phyloP scores from a whole-genome alignment of 2,888 invertebrate genomes.

The Tanypteryx hageni region DNA sequence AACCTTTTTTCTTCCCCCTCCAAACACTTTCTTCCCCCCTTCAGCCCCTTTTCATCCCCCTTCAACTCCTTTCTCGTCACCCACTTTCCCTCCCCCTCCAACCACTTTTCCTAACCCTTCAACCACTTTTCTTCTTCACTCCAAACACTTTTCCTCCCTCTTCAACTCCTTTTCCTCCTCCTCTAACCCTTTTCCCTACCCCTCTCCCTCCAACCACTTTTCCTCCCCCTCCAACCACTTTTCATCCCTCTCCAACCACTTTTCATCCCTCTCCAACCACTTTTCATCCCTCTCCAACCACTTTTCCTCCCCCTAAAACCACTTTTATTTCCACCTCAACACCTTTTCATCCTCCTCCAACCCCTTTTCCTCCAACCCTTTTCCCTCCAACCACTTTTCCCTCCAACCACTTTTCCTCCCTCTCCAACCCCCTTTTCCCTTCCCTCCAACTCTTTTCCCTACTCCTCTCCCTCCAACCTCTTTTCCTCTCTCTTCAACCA shows the following conservation, averaged over 20 bases:
- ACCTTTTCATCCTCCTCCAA: no score
- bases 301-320: no score
- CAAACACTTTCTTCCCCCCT: no score
- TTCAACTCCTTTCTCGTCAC: neutral
- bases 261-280: no score
- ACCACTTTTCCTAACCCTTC: neutral
- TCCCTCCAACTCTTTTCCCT: neutral
- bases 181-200: neutral
- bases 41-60: neutral
- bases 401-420: neutral
- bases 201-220: neutral
- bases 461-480: neutral
- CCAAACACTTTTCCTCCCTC: neutral
- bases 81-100: neutral
- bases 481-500: neutral
- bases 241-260: no score
- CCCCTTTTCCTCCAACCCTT: no score
- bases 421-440: neutral
- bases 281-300: neutral
- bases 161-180: neutral
- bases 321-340: no score
- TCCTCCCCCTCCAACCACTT: neutral
- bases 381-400: no score
- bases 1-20: neutral
- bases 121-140: neutral